phyloP scores from a whole-genome alignment of 2,888 invertebrate genomes.

The Scaptomyza flava region DNA sequence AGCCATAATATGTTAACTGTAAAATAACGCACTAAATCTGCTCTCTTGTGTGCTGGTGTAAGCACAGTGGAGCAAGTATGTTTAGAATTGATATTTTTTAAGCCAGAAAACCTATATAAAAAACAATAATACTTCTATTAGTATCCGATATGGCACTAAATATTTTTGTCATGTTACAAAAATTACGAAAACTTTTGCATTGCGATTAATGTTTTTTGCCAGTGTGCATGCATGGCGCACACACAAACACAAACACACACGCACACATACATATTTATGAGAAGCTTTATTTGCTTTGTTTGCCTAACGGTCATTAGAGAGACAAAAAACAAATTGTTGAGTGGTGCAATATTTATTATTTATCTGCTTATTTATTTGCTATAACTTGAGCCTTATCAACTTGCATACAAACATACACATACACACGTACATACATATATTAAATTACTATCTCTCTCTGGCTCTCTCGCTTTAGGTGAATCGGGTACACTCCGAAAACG shows the following conservation, averaged over 20 bases:
- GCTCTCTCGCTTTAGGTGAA: constrained; percentile 64
- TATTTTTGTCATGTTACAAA: too few relatives aligned
- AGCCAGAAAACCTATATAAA: too few relatives aligned
- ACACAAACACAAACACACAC: background rate
- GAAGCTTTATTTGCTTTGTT: constrained; percentile 25
- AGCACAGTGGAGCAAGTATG: constrained; percentile 39
- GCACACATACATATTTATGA: background rate
- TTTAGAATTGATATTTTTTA: constrained; percentile 3
- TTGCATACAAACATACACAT: background rate
- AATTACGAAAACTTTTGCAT: background rate
- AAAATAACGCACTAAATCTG: constrained; percentile 15
- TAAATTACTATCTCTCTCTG: background rate
- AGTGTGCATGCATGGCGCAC: constrained; percentile 13
- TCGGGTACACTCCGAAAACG: constrained; percentile 86
- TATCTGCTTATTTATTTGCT: constrained; percentile 27
- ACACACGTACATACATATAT: background rate
- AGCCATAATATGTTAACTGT: constrained; percentile 27
- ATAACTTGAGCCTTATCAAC: constrained; percentile 15
- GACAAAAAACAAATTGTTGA: constrained; percentile 15
- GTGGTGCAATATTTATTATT: constrained; percentile 22
- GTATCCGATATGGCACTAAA: too few relatives aligned
- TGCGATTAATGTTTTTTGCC: constrained; percentile 14
- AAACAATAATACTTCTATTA: too few relatives aligned
- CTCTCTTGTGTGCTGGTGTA: constrained; percentile 6
- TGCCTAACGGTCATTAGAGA: constrained; percentile 40